Conservation (phyloP, 2,888 invertebrate genomes). For the Antheraea assamensis region DNA sequence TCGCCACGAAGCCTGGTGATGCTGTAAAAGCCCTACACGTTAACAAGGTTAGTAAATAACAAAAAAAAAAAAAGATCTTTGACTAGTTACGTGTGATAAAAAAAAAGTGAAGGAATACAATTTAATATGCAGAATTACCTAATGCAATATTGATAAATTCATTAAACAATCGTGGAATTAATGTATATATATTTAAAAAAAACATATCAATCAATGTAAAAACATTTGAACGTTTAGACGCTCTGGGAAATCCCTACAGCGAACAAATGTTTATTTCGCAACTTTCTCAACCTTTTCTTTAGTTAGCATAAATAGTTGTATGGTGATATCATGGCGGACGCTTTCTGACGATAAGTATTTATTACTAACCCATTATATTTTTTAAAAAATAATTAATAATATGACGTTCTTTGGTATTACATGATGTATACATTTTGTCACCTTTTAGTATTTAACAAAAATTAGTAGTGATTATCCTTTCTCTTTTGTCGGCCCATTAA, state of each 20-base stretch:
- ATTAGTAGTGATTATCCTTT: no score
- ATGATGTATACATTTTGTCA: no score
- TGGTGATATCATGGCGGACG: not conserved
- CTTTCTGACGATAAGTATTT: not conserved
- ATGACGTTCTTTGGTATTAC: no score
- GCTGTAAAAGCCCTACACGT: no score
- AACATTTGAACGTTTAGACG: not conserved
- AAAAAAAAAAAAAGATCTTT: no score
- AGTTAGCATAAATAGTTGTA: conserved; percentile 3
- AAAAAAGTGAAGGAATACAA: not conserved
- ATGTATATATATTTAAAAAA: conserved; percentile 14
- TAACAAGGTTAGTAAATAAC: no score
- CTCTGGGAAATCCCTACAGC: not conserved
- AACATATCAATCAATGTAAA: not conserved
- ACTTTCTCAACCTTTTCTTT: conserved; percentile 11
- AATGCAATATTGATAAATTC: not conserved
- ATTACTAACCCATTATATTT: not conserved
- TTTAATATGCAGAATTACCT: not conserved
- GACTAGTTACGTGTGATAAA: no score
- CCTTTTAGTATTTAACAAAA: no score
- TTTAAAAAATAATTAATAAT: not conserved
- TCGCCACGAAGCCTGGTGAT: no score
- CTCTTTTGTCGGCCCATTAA: no score
- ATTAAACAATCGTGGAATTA: not conserved
- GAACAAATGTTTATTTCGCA: not conserved